A percentile compares a stretch with the other conserved stretches of the same genome.
phyloP scores from a whole-genome alignment of 2,888 invertebrate species.

The Diaphora mendica region DNA sequence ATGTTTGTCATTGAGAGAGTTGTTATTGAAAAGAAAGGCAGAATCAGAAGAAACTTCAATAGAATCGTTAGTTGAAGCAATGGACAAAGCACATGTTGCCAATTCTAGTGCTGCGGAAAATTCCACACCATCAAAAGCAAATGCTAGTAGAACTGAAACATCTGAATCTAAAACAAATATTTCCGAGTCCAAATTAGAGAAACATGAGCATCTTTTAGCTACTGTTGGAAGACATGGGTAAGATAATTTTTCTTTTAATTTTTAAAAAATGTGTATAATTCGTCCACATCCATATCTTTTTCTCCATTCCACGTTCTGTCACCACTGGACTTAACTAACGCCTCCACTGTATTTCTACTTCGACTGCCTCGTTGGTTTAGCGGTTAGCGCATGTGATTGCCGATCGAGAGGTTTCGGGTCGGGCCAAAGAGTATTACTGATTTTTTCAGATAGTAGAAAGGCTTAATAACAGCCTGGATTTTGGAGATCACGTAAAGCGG shows the following conservation, averaged over 20 bases:
- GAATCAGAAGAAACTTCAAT: conserved; percentile 68
- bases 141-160: conserved; percentile 10
- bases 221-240: conserved; percentile 89
- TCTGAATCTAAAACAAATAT: not conserved
- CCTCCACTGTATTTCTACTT: no score
- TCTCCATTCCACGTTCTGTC: no score
- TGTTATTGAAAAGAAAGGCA: conserved; percentile 68
- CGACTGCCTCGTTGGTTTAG: no score
- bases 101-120: conserved; percentile 21
- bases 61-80: conserved; percentile 70
- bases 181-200: conserved; percentile 58
- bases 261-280: no score
- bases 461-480: no score
- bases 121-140: conserved; percentile 9
- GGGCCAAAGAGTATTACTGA: no score
- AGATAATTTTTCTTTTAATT: conserved; percentile 26
- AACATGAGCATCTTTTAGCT: conserved; percentile 87
- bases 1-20: conserved; percentile 75
- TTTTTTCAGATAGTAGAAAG: no score
- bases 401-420: no score
- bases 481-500: no score
- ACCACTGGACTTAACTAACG: no score
- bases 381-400: no score
- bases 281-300: no score
- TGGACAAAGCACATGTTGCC: conserved; percentile 73